These are phyloP conservation scores for Synanthedon formicaeformis DNA, from an alignment of 2,888 invertebrate species.

Conservation along the genomic window DNA sequence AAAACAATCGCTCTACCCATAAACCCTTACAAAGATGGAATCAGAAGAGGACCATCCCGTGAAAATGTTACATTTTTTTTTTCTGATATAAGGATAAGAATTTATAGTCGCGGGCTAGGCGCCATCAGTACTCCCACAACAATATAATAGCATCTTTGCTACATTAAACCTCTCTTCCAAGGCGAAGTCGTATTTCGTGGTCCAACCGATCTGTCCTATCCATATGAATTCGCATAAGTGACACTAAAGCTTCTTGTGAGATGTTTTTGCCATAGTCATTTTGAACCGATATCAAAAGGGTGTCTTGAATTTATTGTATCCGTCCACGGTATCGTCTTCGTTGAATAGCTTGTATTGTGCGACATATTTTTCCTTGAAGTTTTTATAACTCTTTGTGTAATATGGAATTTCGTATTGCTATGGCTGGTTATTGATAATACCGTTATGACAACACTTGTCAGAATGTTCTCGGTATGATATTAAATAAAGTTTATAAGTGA, in stretches of 20 bases:
- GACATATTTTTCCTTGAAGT: conserved; percentile 30
- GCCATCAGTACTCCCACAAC: conserved; percentile 51
- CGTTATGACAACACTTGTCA: not conserved
- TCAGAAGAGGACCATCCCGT: not conserved
- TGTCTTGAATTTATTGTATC: conserved; percentile 45
- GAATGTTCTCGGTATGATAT: not conserved
- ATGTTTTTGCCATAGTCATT: conserved; percentile 41
- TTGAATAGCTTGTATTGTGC: conserved; percentile 31
- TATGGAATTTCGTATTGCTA: not conserved
- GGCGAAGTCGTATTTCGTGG: conserved; percentile 59
- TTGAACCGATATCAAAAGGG: conserved; percentile 48
- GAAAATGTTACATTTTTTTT: not conserved
- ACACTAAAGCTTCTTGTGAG: conserved; percentile 56
- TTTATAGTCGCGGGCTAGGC: conserved; percentile 34
- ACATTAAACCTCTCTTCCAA: conserved; percentile 36
- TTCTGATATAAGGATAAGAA: conserved; percentile 10
- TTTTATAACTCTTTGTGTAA: conserved; percentile 2
- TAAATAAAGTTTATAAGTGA: not conserved
- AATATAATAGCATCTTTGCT: conserved; percentile 38
- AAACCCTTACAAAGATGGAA: not conserved
- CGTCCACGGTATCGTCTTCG: conserved; percentile 26
- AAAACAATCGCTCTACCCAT: not conserved
- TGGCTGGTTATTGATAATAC: not conserved
- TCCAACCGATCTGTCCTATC: conserved; percentile 61
- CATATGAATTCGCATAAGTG: conserved; percentile 47